Base-by-base conservation (phyloP, 2,113 vertebrate species). In the Diglossa brunneiventris region DNA sequence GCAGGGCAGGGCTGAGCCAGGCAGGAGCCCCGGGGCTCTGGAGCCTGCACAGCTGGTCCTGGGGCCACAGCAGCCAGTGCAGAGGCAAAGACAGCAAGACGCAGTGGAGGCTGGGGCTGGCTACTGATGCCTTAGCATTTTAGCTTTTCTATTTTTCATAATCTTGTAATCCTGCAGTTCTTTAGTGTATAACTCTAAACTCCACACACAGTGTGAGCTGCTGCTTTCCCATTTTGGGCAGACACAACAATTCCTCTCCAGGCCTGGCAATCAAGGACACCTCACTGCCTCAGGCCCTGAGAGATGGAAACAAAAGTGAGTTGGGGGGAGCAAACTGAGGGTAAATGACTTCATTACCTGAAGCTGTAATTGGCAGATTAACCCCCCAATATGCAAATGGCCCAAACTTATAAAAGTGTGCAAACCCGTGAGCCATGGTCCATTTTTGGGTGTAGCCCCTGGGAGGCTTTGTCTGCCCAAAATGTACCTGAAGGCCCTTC, bases 391-490 rank as follows among this genome's bases (percentile, higher is more conserved):
- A 1, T 63, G 13, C 23, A 52, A 50, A 50, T 21, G 30, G 35
- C 2, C 6, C 44, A 27, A 41, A 33, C 0, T 27, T 27, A 27
- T 10, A 26, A 13, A 77, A 52, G 23, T 78, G 30, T 52, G 30
- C 12, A 73, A 41, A 62, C 21, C 21, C 0, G 2, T 49, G 56
- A 62, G 1, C 35, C 2, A 0, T 63, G 0, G 3, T 50, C 30
- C 37, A 52, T n/a, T 78, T 61, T 22, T 41, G 37, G 59, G 7
- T n/a, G 37, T 1, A 52, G 30, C 5, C 17, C 59, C 37, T 42
- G 13, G 11, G 10, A 2, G 18, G 11, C 10, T n/a, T 78, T 2
- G 0, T 78, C 23, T 63, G 22, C 30, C 7, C 4, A 1, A 10
- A 62, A 41, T 41, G 35, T 7, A 26, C 22, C 22, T 52, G 30